Evolutionary conservation across 2,113 vertebrate genomes (phyloP), one percentile per base, ranked within the genome.

Genomic region (Lampris incognitus): DNA sequence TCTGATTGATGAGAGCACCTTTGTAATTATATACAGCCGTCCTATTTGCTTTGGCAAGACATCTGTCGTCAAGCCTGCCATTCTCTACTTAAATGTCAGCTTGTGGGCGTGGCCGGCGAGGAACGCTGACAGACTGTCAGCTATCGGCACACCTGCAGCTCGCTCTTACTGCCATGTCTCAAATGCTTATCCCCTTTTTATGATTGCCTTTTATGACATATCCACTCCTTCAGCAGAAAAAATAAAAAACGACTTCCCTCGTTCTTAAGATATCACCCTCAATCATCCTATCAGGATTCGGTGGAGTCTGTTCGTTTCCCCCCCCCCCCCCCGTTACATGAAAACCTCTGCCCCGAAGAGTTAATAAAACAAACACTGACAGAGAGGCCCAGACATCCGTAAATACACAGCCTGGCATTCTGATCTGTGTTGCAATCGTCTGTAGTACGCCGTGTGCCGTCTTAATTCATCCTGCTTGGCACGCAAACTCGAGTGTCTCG

Each of bases 1-100:
- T 56, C 74, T 90, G 91, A 92, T 92, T 89, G 88, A 93, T 88
- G 88, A 80, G 79, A 72, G 80, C 84, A 82, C 88, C 92, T 92
- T 89, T 88, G 85, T 90, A 92, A 92, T 91, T 86, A 88, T 82
- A 90, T 82, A 69, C 82, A 86, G 83, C 70, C 70, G 5, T 88
- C 72, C 69, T 83, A 83, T 92, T 92, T 91, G 87, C 86, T 91
- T 92, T 91, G 91, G 91, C 88, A 76, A 80, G 87, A 84, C 87
- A 85, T 92, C 92, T 91, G 84, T 93, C 72, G 67, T 85, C 81
- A 7, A 51, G 1, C 68, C 70, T 84, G 74, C 73, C 81, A 72
- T 82, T 75, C 69, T 67, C 79, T 83, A 6, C 88, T 79, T 79
- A 68, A 87, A 85, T 87, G 89, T 83, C 83, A 85, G 86, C 46